phyloP scores from a whole-genome alignment of 2,797 vertebrate species.

The Schizothorax lantsangensis region DNA sequence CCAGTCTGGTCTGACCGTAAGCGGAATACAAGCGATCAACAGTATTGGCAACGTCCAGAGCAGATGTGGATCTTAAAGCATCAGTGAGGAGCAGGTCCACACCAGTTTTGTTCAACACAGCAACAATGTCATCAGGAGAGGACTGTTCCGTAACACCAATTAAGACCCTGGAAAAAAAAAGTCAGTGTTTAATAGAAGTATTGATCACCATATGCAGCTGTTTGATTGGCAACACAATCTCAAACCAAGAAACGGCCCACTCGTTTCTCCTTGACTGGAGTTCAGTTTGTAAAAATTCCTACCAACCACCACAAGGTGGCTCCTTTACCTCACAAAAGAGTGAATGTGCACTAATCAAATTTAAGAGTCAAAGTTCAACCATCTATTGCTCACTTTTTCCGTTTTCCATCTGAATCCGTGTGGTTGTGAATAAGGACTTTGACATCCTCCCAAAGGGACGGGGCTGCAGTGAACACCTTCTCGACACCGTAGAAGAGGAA shows the following conservation, averaged over 20 bases:
- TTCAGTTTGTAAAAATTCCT: neutral
- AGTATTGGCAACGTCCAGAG: constrained; percentile 38
- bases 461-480: constrained; percentile 60
- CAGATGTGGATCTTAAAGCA: constrained; percentile 55
- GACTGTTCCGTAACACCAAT: constrained; percentile 73
- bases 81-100: constrained; percentile 79
- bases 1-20: constrained; percentile 64
- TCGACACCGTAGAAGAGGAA: constrained; percentile 81
- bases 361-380: neutral
- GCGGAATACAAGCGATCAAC: constrained; percentile 67
- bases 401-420: constrained; percentile 57
- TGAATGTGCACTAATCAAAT: neutral
- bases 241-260: neutral
- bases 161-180: constrained; percentile 72
- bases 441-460: constrained; percentile 69
- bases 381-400: constrained; percentile 61
- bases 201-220: neutral
- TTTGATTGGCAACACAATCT: neutral
- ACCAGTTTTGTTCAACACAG: constrained; percentile 69
- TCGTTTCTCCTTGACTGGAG: neutral
- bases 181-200: neutral
- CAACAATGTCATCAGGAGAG: constrained; percentile 64
- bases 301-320: constrained; percentile 30
- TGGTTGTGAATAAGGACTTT: constrained; percentile 72
- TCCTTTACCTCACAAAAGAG: neutral